phyloP scores from a whole-genome alignment of 2,888 invertebrate genomes.

The Agrotis puta region DNA sequence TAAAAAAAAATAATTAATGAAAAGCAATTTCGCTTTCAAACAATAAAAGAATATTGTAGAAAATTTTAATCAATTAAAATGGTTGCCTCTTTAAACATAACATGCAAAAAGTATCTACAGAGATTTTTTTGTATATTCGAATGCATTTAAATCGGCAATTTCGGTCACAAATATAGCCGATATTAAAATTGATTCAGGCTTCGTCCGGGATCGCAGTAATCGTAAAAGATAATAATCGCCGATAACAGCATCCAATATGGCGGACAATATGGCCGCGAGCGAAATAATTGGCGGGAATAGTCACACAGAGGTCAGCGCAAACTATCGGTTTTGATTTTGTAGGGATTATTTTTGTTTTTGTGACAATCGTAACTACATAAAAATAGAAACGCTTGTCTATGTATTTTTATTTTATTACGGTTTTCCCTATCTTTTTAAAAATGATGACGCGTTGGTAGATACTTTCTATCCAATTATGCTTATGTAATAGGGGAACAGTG shows the following conservation, averaged over 20 bases:
- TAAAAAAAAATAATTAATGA: neutral
- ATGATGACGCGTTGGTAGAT: no score
- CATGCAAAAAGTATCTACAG: slow-evolving; percentile 37
- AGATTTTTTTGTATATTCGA: slow-evolving; percentile 53
- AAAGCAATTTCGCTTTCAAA: slow-evolving; percentile 37
- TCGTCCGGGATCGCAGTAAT: slow-evolving; percentile 68
- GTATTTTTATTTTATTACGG: neutral
- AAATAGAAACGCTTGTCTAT: neutral
- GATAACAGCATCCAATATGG: slow-evolving; percentile 71
- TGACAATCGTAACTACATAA: neutral
- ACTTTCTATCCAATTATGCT: no score
- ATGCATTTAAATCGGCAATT: slow-evolving; percentile 71
- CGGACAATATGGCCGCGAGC: slow-evolving; percentile 63
- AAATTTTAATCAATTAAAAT: slow-evolving; percentile 40
- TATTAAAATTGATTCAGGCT: slow-evolving; percentile 73
- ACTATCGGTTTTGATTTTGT: slow-evolving; percentile 54
- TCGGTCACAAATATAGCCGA: slow-evolving; percentile 60
- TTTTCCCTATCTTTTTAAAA: neutral
- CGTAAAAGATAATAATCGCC: slow-evolving; percentile 78
- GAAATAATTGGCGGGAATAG: slow-evolving; percentile 72
- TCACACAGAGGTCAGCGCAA: slow-evolving; percentile 43
- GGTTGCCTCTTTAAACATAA: slow-evolving; percentile 27
- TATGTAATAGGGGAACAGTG: no score
- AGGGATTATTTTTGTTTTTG: slow-evolving; percentile 34
- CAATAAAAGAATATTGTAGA: slow-evolving; percentile 27